A percentile compares a stretch with the other conserved stretches of the same genome.
These are phyloP conservation scores for Fregetta grallaria DNA, from an alignment of 2,113 vertebrate genomes.

Conservation along the genomic window DNA sequence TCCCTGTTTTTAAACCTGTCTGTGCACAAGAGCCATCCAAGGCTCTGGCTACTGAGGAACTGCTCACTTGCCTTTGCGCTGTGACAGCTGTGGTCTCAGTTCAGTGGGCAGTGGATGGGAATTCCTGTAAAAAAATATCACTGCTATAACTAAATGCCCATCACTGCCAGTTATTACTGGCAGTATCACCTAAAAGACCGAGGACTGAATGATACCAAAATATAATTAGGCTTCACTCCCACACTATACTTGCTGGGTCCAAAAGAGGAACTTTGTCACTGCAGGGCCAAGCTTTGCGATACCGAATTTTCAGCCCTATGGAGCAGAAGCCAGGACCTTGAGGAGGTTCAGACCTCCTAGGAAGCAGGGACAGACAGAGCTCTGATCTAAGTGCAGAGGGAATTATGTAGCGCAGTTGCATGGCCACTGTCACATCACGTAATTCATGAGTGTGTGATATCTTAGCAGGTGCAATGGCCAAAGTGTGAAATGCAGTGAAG, in stretches of 20 bases:
- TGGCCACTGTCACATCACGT: not conserved
- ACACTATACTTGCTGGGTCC: not conserved
- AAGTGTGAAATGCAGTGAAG: not conserved
- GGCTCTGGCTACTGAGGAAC: not conserved
- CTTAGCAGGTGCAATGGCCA: not conserved
- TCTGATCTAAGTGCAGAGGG: not conserved
- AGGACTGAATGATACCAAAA: not conserved
- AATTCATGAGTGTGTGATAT: not conserved
- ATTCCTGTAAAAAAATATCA: not conserved
- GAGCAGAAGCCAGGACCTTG: not conserved
- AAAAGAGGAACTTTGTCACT: not conserved
- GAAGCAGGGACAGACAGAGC: not conserved
- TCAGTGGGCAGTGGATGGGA: not conserved
- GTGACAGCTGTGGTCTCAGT: not conserved
- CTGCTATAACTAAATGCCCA: not conserved
- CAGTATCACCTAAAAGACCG: not conserved
- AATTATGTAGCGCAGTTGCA: not conserved
- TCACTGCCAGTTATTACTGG: not conserved
- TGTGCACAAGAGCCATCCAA: not conserved
- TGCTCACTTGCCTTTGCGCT: not conserved
- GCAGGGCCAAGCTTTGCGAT: not conserved
- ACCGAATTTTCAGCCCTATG: not conserved
- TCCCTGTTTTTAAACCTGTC: not conserved
- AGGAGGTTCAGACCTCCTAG: not conserved
- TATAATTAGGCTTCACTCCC: not conserved